Evolutionary conservation across 2,113 vertebrate genomes (phyloP), one percentile per base, ranked within the genome.

Genomic region (Tachycineta bicolor): DNA sequence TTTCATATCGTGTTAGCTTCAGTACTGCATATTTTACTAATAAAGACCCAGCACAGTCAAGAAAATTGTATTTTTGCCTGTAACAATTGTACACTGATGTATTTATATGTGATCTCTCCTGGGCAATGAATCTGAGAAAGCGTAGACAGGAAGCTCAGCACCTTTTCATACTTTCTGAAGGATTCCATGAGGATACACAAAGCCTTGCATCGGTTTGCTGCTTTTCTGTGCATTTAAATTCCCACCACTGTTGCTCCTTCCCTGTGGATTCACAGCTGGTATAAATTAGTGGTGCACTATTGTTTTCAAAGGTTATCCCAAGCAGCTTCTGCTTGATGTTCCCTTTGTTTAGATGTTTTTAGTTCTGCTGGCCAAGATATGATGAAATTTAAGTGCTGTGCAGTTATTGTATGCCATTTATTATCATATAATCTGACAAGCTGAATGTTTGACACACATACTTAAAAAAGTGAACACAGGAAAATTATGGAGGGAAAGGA

Each of bases 291-390:
- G 25, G 60, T 23, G 24, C 44, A 39, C 52, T 74, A 59, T 89
- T 92, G 80, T 94, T 95, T 94, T 70, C 76, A 92, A 83, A 85
- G 44, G 44, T 74, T 93, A 50, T 39, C 84, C 55, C 39, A 62
- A 92, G 63, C 81, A 93, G 80, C 76, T 92, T 95, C 86, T 92
- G 24, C 68, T 93, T 94, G 60, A 76, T 78, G 86, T 88, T 92
- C 60, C 31, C 39, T 90, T 90, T 88, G 47, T 93, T 92, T 90
- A 60, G 63, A 84, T 64, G 64, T 12, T 93, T 91, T 94, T 44
- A 85, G 74, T 90, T 82, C 37, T 76, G 25, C 65, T 91, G 70
- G 78, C 92, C 78, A 88, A 87, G 62, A 73, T 85, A 39, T 53
- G 82, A 64, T 81, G 79, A 80, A 74, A 92, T 83, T 58, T 67